phyloP scores from a whole-genome alignment of 1,140 invertebrate genomes.

The Meloidogyne hapla region DNA sequence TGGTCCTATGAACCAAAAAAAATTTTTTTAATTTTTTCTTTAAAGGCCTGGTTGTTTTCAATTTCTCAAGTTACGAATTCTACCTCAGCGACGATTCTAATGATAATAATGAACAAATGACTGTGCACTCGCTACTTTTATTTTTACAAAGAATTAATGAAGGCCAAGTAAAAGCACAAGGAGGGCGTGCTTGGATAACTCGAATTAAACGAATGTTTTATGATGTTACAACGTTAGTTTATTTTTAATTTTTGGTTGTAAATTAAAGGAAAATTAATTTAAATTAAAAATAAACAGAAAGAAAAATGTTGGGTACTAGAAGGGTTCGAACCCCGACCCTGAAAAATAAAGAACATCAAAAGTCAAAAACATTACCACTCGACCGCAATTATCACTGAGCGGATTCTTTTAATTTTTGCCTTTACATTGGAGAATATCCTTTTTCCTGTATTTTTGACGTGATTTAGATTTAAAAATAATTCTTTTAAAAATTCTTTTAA shows the following conservation, averaged over 20 bases:
- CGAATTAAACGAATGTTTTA: conserved; percentile 54
- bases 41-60: conserved; percentile 76
- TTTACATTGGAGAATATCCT: too few species aligned
- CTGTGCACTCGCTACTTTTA: conserved; percentile 56
- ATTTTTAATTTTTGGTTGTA: neutral
- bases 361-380: neutral
- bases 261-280: neutral
- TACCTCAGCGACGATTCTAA: conserved; percentile 80
- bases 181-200: conserved; percentile 48
- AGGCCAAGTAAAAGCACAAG: conserved; percentile 38
- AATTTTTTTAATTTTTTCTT: neutral
- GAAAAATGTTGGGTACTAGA: neutral
- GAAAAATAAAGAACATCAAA: too few species aligned
- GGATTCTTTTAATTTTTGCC: too few species aligned
- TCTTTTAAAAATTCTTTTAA: neutral
- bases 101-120: conserved; percentile 49
- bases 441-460: too few species aligned
- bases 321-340: neutral
- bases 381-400: neutral
- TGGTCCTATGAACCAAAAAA: too few species aligned
- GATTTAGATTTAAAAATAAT: too few species aligned
- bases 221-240: conserved; percentile 48
- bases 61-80: conserved; percentile 84
- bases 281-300: neutral
- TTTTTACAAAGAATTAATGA: conserved; percentile 58